Evolutionary conservation across 1,140 invertebrate species (phyloP).

Genomic region (Drosophila nebulosa): DNA sequence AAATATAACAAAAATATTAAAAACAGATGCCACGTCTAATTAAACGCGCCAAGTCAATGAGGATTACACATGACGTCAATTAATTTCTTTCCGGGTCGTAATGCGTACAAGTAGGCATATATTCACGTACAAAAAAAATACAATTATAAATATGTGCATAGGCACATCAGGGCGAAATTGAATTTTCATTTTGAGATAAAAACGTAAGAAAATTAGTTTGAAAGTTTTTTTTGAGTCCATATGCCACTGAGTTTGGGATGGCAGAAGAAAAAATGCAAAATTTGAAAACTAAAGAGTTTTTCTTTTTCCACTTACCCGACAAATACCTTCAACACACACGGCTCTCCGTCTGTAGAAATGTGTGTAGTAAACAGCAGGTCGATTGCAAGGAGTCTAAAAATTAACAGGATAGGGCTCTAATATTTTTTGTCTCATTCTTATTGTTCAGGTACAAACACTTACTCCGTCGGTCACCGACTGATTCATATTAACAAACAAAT

Average conservation of each 20-base stretch:
- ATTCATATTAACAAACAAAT: slow-evolving; percentile 92
- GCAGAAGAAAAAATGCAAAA: too few species aligned
- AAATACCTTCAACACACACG: slow-evolving; percentile 91
- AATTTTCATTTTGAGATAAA: not conserved
- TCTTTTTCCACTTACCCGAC: slow-evolving; percentile 86
- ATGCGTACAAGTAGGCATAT: not conserved
- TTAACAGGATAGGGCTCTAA: too few species aligned
- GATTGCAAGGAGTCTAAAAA: slow-evolving; percentile 88
- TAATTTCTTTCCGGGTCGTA: slow-evolving; percentile 9
- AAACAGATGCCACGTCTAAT: slow-evolving; percentile 6
- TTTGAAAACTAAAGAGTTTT: too few species aligned
- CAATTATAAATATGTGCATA: not conserved
- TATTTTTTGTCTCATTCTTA: too few species aligned
- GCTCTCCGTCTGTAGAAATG: slow-evolving; percentile 82
- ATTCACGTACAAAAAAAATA: not conserved
- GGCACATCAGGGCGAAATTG: not conserved
- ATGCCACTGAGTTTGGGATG: not conserved
- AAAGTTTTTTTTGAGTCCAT: too few species aligned
- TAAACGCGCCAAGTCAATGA: slow-evolving; percentile 1
- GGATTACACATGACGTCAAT: slow-evolving; percentile 11
- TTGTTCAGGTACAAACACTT: too few species aligned
- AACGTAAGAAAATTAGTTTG: not conserved
- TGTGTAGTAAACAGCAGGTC: slow-evolving; percentile 82
- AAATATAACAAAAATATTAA: not conserved
- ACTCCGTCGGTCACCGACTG: slow-evolving; percentile 90